phyloP scores from a whole-genome alignment of 2,113 vertebrate species.

The Bolborhynchus lineola region DNA sequence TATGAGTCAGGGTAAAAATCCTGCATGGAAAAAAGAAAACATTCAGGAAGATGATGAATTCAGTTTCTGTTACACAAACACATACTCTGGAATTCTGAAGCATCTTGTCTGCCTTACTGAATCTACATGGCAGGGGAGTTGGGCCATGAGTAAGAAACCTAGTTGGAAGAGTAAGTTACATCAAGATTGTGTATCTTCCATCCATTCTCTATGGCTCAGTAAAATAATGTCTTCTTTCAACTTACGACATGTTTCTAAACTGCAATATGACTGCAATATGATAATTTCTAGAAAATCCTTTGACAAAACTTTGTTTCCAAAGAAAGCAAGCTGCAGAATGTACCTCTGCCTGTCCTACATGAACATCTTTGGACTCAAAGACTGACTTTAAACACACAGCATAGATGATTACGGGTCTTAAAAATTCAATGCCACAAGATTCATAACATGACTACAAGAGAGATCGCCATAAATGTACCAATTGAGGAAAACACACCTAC shows the following conservation, averaged over 20 bases:
- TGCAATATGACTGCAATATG: accelerated
- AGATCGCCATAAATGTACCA: not conserved
- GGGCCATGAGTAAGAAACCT: not conserved
- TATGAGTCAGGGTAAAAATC: not conserved
- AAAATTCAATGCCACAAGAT: not conserved
- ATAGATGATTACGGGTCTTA: not conserved
- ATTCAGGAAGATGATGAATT: not conserved
- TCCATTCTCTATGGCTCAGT: not conserved
- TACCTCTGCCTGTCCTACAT: not conserved
- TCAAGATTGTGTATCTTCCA: not conserved
- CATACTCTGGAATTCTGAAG: not conserved
- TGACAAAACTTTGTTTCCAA: not conserved
- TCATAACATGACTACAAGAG: not conserved
- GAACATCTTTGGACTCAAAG: not conserved
- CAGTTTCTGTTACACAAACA: not conserved
- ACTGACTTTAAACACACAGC: not conserved
- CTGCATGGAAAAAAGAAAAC: not conserved
- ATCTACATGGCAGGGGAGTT: not conserved
- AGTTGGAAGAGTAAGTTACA: not conserved
- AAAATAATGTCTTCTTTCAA: not conserved
- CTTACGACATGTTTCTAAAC: not conserved
- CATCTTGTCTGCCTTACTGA: not conserved
- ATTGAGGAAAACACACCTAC: not conserved
- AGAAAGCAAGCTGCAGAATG: not conserved
- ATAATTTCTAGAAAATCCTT: not conserved